These are phyloP conservation scores for Dryomyza anilis DNA, from an alignment of 2,888 invertebrate genomes.

Conservation along the genomic window DNA sequence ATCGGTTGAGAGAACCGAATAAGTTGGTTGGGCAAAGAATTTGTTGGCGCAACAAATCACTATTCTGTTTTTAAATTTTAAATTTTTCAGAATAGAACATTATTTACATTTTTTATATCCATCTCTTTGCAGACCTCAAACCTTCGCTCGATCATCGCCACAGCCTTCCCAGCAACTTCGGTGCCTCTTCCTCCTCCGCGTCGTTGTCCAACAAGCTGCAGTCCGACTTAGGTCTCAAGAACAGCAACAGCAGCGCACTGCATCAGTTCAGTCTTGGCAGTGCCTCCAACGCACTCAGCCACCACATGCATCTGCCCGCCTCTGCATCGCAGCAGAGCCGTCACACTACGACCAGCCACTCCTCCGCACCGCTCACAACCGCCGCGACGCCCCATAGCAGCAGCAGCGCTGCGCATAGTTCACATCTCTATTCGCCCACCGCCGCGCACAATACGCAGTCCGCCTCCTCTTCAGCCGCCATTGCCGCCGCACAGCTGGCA, in stretches of 20 bases:
- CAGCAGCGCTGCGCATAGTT: constrained; percentile 27
- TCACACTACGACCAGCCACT: constrained; percentile 39
- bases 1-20: too few relatives aligned
- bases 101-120: too few relatives aligned
- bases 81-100: too few relatives aligned
- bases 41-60: too few relatives aligned
- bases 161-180: constrained; percentile 39
- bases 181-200: constrained; percentile 29
- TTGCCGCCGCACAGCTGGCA: constrained; percentile 40
- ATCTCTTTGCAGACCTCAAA: constrained; percentile 50
- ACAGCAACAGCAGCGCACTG: constrained; percentile 31
- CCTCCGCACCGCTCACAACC: constrained; percentile 28
- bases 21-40: too few relatives aligned
- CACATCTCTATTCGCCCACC: constrained; percentile 50
- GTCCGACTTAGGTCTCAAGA: constrained; percentile 45
- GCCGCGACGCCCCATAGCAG: constrained; percentile 15
- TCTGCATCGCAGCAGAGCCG: constrained; percentile 38
- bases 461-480: constrained; percentile 32
- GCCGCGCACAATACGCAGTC: too few relatives aligned
- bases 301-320: constrained; percentile 42
- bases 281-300: constrained; percentile 37
- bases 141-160: constrained; percentile 51
- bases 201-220: constrained; percentile 44
- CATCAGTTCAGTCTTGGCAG: constrained; percentile 41
- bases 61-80: neutral